A percentile compares a stretch with the other conserved stretches of the same genome.
Conservation (phyloP, 2,113 vertebrate species). For the Sinocyclocheilus anophthalmus region DNA sequence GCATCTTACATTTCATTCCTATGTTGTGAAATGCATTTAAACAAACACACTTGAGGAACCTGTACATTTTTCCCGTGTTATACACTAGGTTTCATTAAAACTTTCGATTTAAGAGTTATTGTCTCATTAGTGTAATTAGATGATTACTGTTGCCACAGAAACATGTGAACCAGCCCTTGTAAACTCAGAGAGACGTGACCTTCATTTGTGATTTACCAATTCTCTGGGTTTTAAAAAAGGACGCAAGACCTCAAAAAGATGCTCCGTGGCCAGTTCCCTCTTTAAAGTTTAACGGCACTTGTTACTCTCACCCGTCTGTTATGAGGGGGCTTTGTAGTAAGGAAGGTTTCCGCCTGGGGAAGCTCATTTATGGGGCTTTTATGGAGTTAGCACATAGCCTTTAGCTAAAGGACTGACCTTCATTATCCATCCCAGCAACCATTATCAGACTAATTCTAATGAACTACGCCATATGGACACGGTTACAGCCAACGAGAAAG, state of each 20-base stretch:
- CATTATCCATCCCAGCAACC: conserved; percentile 43
- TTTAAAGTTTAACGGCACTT: conserved; percentile 54
- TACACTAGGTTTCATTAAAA: not conserved
- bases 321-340: conserved; percentile 51
- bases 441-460: conserved; percentile 59
- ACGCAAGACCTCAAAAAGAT: conserved; percentile 43
- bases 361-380: conserved; percentile 42
- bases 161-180: conserved; percentile 30
- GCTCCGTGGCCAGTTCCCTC: not conserved
- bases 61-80: not conserved
- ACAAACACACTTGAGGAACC: not conserved
- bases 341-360: conserved; percentile 29
- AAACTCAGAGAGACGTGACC: conserved; percentile 4
- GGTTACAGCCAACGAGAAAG: conserved; percentile 61
- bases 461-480: conserved; percentile 67
- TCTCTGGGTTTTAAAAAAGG: conserved; percentile 15
- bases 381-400: conserved; percentile 52
- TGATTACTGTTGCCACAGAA: conserved; percentile 33
- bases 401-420: conserved; percentile 51
- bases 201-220: conserved; percentile 26
- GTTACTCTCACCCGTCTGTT: conserved; percentile 50
- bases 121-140: conserved; percentile 46
- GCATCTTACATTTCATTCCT: conserved; percentile 3
- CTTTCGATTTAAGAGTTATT: conserved; percentile 20
- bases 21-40: conserved; percentile 2